These are phyloP conservation scores for Lutjanus campechanus DNA, from an alignment of 2,797 vertebrate species.

Conservation along the genomic window DNA sequence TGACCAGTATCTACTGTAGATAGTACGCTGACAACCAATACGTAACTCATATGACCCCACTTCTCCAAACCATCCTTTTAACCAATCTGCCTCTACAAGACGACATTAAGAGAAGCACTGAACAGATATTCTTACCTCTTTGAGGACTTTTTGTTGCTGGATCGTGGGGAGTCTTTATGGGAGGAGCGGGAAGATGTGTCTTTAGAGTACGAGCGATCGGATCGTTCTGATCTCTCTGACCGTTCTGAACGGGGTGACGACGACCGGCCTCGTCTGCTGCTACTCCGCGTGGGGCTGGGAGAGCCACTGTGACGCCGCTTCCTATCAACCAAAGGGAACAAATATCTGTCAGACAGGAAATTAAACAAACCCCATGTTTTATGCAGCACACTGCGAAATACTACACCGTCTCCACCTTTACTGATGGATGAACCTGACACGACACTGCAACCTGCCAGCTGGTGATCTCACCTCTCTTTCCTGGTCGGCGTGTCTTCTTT, in stretches of 20 bases:
- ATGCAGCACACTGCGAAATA: not conserved
- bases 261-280: slow-evolving; percentile 90
- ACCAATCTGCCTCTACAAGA: too few species aligned
- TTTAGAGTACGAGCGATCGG: slow-evolving; percentile 91
- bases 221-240: slow-evolving; percentile 90
- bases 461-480: slow-evolving; percentile 91
- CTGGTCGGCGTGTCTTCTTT: slow-evolving; percentile 91
- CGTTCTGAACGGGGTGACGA: slow-evolving; percentile 94
- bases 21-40: too few species aligned
- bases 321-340: slow-evolving; percentile 79
- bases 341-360: slow-evolving; percentile 32
- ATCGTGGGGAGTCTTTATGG: slow-evolving; percentile 96
- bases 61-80: too few species aligned
- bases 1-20: too few species aligned
- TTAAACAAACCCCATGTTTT: slow-evolving; percentile 7
- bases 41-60: too few species aligned
- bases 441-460: not conserved
- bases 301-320: slow-evolving; percentile 95
- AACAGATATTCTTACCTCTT: slow-evolving; percentile 87
- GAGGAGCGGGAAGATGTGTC: slow-evolving; percentile 91
- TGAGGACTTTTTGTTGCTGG: slow-evolving; percentile 93
- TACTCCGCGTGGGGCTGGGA: slow-evolving; percentile 92
- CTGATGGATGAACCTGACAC: not conserved
- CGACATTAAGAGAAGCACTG: fast-evolving
- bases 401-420: not conserved